phyloP scores from a whole-genome alignment of 2,888 invertebrate species.

The Sisyra nigra region DNA sequence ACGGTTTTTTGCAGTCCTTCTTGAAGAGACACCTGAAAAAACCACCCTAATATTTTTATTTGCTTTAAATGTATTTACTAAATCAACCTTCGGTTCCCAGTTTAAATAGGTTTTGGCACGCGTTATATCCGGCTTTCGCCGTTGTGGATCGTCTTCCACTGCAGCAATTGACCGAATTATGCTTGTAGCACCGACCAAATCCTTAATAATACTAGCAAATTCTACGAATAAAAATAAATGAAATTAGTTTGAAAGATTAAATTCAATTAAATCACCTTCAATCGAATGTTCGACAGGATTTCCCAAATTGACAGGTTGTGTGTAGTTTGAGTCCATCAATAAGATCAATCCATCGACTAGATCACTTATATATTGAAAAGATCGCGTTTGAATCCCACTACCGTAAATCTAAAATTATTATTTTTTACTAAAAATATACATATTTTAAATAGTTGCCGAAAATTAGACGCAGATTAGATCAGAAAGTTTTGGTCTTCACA shows the following conservation, averaged over 20 bases:
- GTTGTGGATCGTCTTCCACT: constrained; percentile 91
- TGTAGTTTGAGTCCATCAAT: constrained; percentile 88
- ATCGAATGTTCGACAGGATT: constrained; percentile 98
- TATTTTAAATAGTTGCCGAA: constrained; percentile 8
- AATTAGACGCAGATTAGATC: too few relatives aligned
- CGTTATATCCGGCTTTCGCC: constrained; percentile 84
- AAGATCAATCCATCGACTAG: constrained; percentile 85
- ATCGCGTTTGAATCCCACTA: constrained; percentile 79
- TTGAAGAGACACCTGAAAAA: constrained; percentile 52
- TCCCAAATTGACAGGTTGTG: constrained; percentile 87
- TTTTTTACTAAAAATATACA: too few relatives aligned
- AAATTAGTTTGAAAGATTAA: not conserved
- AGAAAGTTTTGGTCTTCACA: too few relatives aligned
- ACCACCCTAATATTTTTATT: constrained; percentile 11
- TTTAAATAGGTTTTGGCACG: constrained; percentile 68
- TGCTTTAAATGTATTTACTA: not conserved
- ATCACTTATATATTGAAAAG: constrained; percentile 97
- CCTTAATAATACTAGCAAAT: constrained; percentile 73
- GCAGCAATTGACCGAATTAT: constrained; percentile 68
- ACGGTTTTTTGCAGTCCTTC: constrained; percentile 84
- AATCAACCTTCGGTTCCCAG: constrained; percentile 78
- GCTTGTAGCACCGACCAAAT: constrained; percentile 72
- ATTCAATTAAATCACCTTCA: constrained; percentile 36
- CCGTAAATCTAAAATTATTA: constrained; percentile 56
- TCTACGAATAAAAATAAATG: constrained; percentile 35